Percentiles rank a stretch among this genome's conserved stretches.
Conservation (phyloP, 2,113 vertebrate genomes). For the Scortum barcoo region DNA sequence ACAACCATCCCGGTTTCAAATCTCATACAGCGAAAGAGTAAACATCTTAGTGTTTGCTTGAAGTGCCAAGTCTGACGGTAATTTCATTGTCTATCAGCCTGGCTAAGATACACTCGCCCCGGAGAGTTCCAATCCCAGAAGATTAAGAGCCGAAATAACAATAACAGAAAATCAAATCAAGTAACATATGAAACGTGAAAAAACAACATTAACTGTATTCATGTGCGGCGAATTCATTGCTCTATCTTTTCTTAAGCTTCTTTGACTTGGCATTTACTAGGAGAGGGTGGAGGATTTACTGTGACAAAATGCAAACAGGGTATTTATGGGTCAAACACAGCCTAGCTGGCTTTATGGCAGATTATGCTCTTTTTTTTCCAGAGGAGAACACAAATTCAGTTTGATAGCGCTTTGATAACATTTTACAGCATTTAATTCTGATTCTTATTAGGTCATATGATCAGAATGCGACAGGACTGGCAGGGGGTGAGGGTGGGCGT, state of each 20-base stretch:
- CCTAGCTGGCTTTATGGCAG: constrained; percentile 81
- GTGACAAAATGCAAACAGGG: constrained; percentile 78
- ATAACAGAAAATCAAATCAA: constrained; percentile 84
- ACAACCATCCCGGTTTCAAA: constrained; percentile 47
- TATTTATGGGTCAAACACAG: constrained; percentile 86
- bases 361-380: constrained; percentile 73
- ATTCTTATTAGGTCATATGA: constrained; percentile 66
- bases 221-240: constrained; percentile 79
- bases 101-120: constrained; percentile 42
- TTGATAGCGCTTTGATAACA: constrained; percentile 74
- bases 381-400: constrained; percentile 75
- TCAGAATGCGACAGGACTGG: constrained; percentile 60
- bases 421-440: constrained; percentile 60
- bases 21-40: constrained; percentile 41
- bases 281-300: constrained; percentile 78
- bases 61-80: constrained; percentile 39
- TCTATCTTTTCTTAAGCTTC: constrained; percentile 83
- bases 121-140: constrained; percentile 70
- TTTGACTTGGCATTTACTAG: constrained; percentile 78
- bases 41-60: constrained; percentile 65
- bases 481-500: neutral
- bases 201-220: constrained; percentile 84
- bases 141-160: constrained; percentile 83
- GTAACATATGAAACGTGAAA: constrained; percentile 79
- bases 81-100: constrained; percentile 54